Conservation (phyloP, 2,113 vertebrate genomes). For the Neopipo cinnamomea region DNA sequence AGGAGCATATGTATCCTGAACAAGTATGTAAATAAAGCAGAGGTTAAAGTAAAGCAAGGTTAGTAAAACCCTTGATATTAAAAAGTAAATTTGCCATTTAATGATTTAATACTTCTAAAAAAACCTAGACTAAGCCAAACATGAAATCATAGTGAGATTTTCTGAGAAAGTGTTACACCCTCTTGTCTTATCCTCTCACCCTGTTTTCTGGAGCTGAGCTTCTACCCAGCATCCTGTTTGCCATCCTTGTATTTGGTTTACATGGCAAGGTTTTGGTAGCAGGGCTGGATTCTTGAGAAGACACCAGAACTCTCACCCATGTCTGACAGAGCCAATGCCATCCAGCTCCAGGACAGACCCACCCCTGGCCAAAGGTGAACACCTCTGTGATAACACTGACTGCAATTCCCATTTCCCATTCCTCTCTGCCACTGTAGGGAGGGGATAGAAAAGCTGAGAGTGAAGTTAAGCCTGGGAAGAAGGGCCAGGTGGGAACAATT, state of each 20-base stretch:
- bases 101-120: neutral
- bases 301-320: neutral
- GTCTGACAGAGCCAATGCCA: neutral
- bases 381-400: neutral
- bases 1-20: neutral
- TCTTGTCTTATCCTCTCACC: neutral
- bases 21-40: neutral
- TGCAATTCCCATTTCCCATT: neutral
- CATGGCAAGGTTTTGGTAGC: neutral
- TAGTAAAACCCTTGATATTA: neutral
- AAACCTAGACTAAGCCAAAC: neutral
- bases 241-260: neutral
- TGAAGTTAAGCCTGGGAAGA: neutral
- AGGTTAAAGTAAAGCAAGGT: no score
- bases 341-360: accelerated
- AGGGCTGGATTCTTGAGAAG: neutral
- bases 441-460: neutral
- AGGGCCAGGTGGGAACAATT: neutral
- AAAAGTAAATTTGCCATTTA: neutral
- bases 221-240: neutral
- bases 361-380: accelerated
- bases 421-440: accelerated
- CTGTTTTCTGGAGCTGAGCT: neutral
- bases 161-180: neutral
- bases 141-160: neutral